Conservation (phyloP, 1,140 invertebrate species). For the Drosophila novamexicana region DNA sequence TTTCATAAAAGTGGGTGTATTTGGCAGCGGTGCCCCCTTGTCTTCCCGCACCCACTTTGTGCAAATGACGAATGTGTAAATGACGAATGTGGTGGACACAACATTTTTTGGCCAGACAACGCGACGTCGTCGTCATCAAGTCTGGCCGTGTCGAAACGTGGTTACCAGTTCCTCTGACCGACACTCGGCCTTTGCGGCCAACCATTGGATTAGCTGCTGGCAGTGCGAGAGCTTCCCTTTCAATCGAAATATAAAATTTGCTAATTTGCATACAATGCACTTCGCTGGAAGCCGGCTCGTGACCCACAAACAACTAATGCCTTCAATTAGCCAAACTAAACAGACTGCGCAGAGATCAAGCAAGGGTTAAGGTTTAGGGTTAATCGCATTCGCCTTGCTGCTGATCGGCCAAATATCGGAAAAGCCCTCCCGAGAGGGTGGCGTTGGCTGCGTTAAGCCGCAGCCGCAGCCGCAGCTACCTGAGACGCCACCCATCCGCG, state of each 20-base stretch:
- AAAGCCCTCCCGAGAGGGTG: conserved; percentile 50
- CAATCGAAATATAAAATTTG: conserved; percentile 66
- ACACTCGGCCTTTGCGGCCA: conserved; percentile 44
- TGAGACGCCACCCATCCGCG: conserved; percentile 42
- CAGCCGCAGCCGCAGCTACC: conserved; percentile 50
- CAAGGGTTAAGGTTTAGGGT: conserved; percentile 53
- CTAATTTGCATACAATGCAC: conserved; percentile 69
- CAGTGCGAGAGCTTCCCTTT: conserved; percentile 25
- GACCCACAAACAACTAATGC: conserved; percentile 82
- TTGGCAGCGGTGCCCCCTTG: conserved; percentile 56
- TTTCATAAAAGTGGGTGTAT: conserved; percentile 72
- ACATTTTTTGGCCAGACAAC: conserved; percentile 46
- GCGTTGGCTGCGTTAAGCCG: conserved; percentile 75
- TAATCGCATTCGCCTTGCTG: conserved; percentile 71
- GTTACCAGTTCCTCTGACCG: conserved; percentile 44
- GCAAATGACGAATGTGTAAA: conserved; percentile 26
- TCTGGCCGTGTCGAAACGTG: conserved; percentile 47
- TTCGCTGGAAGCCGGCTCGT: conserved; percentile 59
- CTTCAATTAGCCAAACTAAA: conserved; percentile 74
- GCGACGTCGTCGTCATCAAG: conserved; percentile 33
- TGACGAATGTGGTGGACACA: neutral
- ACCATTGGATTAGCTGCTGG: conserved; percentile 52
- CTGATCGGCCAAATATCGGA: conserved; percentile 55
- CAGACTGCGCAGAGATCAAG: conserved; percentile 19
- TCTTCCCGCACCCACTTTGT: neutral